These are phyloP conservation scores for Machaerirhynchus nigripectus DNA, from an alignment of 2,113 vertebrate genomes.

Conservation along the genomic window DNA sequence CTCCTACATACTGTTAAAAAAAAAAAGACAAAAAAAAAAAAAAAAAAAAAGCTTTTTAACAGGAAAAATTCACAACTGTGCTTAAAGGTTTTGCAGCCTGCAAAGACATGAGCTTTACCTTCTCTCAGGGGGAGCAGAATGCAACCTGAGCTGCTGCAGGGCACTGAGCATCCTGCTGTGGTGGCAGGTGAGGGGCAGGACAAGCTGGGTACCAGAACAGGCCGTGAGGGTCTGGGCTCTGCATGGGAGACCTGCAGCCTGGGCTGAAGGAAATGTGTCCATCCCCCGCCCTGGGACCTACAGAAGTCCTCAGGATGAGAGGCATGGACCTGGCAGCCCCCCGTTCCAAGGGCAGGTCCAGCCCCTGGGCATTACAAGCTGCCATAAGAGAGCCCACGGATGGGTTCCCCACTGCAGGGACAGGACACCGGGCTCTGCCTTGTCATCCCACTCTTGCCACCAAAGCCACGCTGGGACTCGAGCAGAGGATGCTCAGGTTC, in stretches of 20 bases:
- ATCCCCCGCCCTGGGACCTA: background rate
- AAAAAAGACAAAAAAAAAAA: background rate
- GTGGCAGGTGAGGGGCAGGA: background rate
- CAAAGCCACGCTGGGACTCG: background rate
- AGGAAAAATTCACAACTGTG: background rate
- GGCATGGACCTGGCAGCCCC: accelerated
- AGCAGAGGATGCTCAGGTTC: background rate
- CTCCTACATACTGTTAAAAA: background rate
- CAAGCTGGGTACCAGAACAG: background rate
- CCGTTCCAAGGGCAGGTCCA: background rate
- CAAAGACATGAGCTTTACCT: background rate
- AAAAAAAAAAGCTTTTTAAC: background rate
- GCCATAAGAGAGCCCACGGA: accelerated
- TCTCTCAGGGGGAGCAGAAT: background rate
- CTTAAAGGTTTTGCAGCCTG: background rate
- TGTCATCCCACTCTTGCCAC: background rate
- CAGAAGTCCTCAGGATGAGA: background rate
- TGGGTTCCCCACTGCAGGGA: accelerated
- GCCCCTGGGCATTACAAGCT: accelerated
- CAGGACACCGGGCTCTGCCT: background rate
- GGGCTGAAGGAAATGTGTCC: background rate
- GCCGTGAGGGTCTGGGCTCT: accelerated
- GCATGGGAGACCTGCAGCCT: background rate
- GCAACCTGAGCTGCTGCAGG: background rate
- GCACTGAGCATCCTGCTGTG: background rate